Base-by-base conservation (phyloP, 2,797 vertebrate species). In the Xiphophorus birchmanni region DNA sequence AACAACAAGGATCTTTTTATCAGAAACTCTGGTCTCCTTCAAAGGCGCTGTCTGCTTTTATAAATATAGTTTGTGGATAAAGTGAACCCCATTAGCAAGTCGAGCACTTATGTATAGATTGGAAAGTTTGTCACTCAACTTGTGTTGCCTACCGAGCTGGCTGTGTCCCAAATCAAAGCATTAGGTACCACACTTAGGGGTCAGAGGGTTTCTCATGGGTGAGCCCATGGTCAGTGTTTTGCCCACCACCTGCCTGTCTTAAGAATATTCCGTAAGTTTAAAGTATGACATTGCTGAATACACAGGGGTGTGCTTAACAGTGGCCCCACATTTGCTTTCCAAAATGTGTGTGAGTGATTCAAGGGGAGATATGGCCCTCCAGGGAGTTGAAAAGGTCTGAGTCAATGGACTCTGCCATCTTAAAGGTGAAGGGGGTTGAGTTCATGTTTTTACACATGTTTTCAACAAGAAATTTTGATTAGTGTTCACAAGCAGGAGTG, bases 21-120 rank as follows among this genome's bases (percentile, higher is more conserved):
- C 88, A 90, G 79, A 76, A 75, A 87, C 90, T 88, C 95, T 95
- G 94, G 32, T 90, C 89, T 91, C 80, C 85, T 89, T 96, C 94
- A 95, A 75, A 93, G 93, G 88, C 94, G 93, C 94, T 82, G 92
- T 91, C 94, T 87, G 86, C 86, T 44, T 89, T 93, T 85, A 87
- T 90, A 94, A 95, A 95, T 96, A 95, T 95, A 95, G 92, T 92
- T 84, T 92, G 87, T 76, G 91, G 95, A 96, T 95, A 96, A 95
- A 94, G 93, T 91, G 92, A 82, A 90, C 83, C 93, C 95, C 95
- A 96, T 96, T 96, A 96, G 94, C 90, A 84, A 91, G 92, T 89
- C 90, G 92, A 90, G 93, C 94, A 93, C 95, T 94, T 95, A 89
- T 87, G 32, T 63, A 81, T 89, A 91, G 91, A 91, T 90, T 89